Evolutionary conservation across 1,140 invertebrate genomes (phyloP), one percentile per base, ranked within the genome.

Genomic region (Meloidogyne exigua): DNA sequence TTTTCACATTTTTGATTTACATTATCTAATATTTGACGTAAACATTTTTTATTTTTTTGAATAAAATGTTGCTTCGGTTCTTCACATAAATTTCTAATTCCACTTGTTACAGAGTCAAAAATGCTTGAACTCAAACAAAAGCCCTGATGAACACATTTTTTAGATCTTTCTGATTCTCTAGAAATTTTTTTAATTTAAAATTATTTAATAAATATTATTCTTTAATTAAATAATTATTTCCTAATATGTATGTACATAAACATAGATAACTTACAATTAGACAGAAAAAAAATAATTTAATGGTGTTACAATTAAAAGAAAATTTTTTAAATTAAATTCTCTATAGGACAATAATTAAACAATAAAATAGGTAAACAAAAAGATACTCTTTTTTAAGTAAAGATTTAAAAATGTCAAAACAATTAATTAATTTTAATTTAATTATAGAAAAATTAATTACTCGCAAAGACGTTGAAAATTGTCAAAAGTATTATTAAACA

Each of bases 401-500:
- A n/a, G n/a, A n/a, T n/a, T n/a, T n/a, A n/a, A n/a, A n/a, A n/a
- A n/a, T n/a, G n/a, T n/a, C n/a, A n/a, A n/a, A 32, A 32, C 28
- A 32, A 32, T 32, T 32, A 32, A 32, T 32, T 32, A 32, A 32
- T 32, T 32, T 32, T 32, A 32, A 32, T 3, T 32, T 32, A 32
- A 32, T 3, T 69, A 25, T 9, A 26, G n/a, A 67, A 11, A 25
- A 32, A 15, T 23, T 28, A 23, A 15, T 18, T 15, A 73, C 72
- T 25, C 39, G 72, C 72, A 73, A 64, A 73, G 62, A 36, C 23
- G 15, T 28, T 65, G 25, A 11, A 73, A 73, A 57, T 62, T 49
- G 21, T 73, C 72, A 15, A 32, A 32, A 18, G 72, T 73, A 39
- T 73, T 39, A 23, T 73, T 73, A 65, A 73, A 73, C 15, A 64